Base-by-base conservation (phyloP, 2,113 vertebrate species). In the Urocolius indicus region DNA sequence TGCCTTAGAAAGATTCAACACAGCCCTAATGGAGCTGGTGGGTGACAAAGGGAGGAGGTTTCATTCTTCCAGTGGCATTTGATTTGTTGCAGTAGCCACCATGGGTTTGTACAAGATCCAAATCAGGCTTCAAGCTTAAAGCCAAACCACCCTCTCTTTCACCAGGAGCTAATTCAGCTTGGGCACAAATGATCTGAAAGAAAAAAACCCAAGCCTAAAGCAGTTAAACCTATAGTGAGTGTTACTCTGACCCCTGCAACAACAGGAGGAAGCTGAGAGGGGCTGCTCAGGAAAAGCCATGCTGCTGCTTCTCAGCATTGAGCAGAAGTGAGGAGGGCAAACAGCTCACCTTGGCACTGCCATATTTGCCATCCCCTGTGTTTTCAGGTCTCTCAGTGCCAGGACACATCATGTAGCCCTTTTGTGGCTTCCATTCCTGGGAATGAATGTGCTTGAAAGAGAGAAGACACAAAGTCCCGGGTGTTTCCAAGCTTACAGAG, bases 361-460 rank as follows among this genome's bases (percentile, higher is more conserved):
- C 1, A 16, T 27, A 34, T 10, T 7, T 6, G 4, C 66, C 41
- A 18, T 0, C 2, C 21, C 54, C 54, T 61, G 72, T 2, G 0
- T 4, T 54, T 23, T 24, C 0, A 8, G 54, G 41, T 0, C 0
- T 3, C 4, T 26, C 6, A 0, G 77, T 43, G 57, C 49, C 63
- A 62, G 32, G 32, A 48, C 19, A 5, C 23, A 9, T 20, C 51
- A 8, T 1, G 2, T 1, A 15, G 3, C 87, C 46, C 43, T 10
- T 57, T 30, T 61, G n/a, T 0, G 0, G 45, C 51, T 41, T 59
- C 51, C 65, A 36, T 32, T 16, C 62, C 23, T 43, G 19, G n/a
- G 62, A 54, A 52, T 54, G 48, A 13, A 4, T 30, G 41, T 12
- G 3, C 41, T 48, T 6, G 61, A 58, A 59, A 41, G n/a, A 82